Base-by-base conservation (phyloP, 2,888 invertebrate genomes). In the Synergus gifuensis region DNA sequence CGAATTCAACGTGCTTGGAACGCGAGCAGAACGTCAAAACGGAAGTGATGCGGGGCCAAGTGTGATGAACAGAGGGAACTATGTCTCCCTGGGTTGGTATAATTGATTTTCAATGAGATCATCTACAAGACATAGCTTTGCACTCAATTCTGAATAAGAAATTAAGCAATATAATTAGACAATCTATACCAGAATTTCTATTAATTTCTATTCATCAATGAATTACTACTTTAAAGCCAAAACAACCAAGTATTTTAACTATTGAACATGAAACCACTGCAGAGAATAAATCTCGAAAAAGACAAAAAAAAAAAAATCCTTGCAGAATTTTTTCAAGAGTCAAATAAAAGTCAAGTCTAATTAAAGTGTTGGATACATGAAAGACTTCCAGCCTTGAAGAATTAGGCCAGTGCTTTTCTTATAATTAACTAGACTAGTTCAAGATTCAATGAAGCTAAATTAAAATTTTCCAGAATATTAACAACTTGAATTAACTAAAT, bases 31-130 rank as follows among this genome's bases (percentile, higher is more conserved):
- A 73, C 73, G 36, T 73, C 54, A 73, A 54, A 73, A 73, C 69
- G 69, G 69, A 69, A 69, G 69, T 69, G 69, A 69, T 69, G 49
- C 49, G 49, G 46, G 69, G 49, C 54, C 40, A 73, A 73, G 54
- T 73, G 69, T 73, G 40, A 73, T 73, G 54, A 73, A 73, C 73
- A 73, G 73, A 69, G 73, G 69, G 73, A 73, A 73, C 73, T 73
- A 54, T 69, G 46, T 69, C 69, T 69, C 69, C 46, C 69, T 28
- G 69, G 46, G 49, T 69, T 69, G 69, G 69, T 49, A 49, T 73
- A 73, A 73, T 73, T 73, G 49, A 73, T 54, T 73, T 73, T 58
- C 54, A 73, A 73, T 73, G 54, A 49, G 73, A 36, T 73, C 49
- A 49, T 73, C 44, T 66, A 73, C 28, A 73, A 54, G 54, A 73